phyloP scores from a whole-genome alignment of 2,113 vertebrate species.

The Nettapus auritus region DNA sequence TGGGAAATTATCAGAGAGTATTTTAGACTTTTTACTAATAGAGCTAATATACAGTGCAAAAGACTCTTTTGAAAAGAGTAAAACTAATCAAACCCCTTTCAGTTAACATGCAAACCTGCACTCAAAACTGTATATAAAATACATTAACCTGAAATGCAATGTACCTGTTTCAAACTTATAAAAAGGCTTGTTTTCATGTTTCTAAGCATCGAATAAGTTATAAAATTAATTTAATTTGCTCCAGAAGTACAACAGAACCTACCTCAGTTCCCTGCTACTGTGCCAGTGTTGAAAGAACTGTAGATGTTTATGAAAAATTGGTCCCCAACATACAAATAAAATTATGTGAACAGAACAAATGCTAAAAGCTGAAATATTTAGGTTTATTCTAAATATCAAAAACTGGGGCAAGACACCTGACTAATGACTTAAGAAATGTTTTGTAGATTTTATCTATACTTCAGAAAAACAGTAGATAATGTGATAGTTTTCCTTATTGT shows the following conservation, averaged over 20 bases:
- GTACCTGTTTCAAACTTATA: neutral
- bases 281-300: neutral
- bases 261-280: neutral
- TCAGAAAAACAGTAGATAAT: neutral
- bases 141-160: conserved; percentile 8
- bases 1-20: neutral
- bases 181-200: neutral
- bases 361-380: neutral
- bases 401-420: neutral
- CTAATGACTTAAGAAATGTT: neutral
- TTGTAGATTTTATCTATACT: too few relatives aligned
- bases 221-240: neutral
- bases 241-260: neutral
- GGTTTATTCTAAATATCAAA: conserved; percentile 5
- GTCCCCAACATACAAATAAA: neutral
- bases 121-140: neutral
- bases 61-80: neutral
- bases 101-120: conserved; percentile 5
- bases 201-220: neutral
- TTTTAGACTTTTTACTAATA: neutral
- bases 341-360: neutral
- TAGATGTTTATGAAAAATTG: neutral
- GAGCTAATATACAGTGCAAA: neutral
- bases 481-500: neutral
- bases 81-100: conserved; percentile 9